Evolutionary conservation across 2,113 vertebrate genomes (phyloP), one percentile per base, ranked within the genome.

Genomic region (Colius striatus): DNA sequence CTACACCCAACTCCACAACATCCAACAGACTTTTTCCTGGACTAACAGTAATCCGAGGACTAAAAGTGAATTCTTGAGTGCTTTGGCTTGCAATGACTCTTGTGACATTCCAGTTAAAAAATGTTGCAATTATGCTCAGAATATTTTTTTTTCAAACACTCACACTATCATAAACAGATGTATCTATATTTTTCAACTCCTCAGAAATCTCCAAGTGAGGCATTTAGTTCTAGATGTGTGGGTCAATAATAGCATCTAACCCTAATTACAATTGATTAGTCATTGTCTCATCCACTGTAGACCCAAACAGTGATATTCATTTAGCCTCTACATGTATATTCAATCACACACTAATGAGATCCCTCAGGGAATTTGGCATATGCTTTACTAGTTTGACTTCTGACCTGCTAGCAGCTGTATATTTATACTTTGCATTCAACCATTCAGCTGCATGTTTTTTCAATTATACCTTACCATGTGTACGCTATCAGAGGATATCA

Each of bases 401-500:
- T 98, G 97, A 98, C 98, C 97, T 96, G 92, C 94, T 97, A 79
- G 57, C 97, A 97, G 98, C 97, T 98, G 98, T 97, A 97, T 98
- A 98, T 98, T 98, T 98, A 98, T 98, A 97, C 97, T 97, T 92
- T 97, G 96, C 97, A 97, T 97, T 80, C 94, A 97, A 96, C 90
- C 97, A 94, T 98, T 98, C 97, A 91, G 93, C 89, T 86, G 81
- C 98, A 98, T 94, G 95, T 98, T 98, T 98, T 98, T 98, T 93
- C 98, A 98, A 98, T 98, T 98, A 98, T 96, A 96, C 86, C 93
- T 98, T 97, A 96, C 97, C 97, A 98, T 97, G 97, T 98, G 98
- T 87, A 91, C 89, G 92, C 96, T 98, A 98, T 98, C 96, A 96
- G 95, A 97, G 95, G 94, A 87, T 95, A 98, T 97, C 96, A 97